A percentile compares a stretch with the other conserved stretches of the same genome.
Evolutionary conservation across 2,888 invertebrate genomes (phyloP).

Genomic region (Theretra japonica): DNA sequence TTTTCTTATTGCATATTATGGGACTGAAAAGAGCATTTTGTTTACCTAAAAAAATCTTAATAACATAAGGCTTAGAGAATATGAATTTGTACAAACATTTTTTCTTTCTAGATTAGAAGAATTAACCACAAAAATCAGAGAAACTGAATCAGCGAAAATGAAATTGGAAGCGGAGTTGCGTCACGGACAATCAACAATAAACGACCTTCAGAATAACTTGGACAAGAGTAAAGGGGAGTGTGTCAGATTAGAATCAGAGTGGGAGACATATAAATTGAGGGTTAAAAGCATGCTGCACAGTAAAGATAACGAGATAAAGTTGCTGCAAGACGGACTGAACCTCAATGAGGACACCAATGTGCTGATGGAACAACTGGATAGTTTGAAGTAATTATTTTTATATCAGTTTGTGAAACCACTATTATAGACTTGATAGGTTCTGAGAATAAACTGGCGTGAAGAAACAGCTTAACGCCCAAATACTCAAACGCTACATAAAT

Average conservation of each 20-base stretch:
- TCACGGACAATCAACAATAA: conserved; percentile 65
- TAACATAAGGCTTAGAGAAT: too few relatives aligned
- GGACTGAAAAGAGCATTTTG: neutral
- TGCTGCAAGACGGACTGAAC: conserved; percentile 61
- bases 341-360: conserved; percentile 65
- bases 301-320: conserved; percentile 72
- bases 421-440: too few relatives aligned
- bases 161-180: conserved; percentile 71
- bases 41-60: too few relatives aligned
- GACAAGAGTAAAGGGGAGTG: conserved; percentile 66
- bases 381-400: conserved; percentile 63
- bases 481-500: too few relatives aligned
- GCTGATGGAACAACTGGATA: conserved; percentile 65
- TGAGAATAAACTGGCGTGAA: too few relatives aligned
- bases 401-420: neutral
- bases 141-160: conserved; percentile 49
- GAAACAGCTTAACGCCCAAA: too few relatives aligned
- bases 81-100: conserved; percentile 12
- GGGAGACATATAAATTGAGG: conserved; percentile 75
- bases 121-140: conserved; percentile 51
- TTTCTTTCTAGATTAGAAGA: conserved; percentile 53
- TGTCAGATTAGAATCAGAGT: conserved; percentile 68
- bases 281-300: conserved; percentile 73
- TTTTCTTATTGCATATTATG: neutral
- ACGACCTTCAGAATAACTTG: conserved; percentile 60